Evolutionary conservation across 2,797 vertebrate species (phyloP), one percentile per base, ranked within the genome.

Genomic region (Lophura swinhoii): DNA sequence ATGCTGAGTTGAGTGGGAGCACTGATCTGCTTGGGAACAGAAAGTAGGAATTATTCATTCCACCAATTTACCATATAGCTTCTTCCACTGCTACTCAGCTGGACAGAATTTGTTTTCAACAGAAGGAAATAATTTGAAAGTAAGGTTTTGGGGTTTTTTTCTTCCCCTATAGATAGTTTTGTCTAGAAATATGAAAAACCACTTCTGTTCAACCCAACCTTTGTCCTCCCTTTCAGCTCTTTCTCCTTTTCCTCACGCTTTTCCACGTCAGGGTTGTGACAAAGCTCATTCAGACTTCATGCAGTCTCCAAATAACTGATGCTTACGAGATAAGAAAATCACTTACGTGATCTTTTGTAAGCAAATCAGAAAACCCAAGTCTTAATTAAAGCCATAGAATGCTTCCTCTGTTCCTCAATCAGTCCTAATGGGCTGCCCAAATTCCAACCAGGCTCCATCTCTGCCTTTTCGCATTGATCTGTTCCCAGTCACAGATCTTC

Each of bases 281-380:
- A 82, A 81, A 92, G 75, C 35, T 82, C 43, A 72, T 82, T 87
- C 35, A 87, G 35, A 43, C 39, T 84, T 87, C 46, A 72, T 10
- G 24, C 8, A 76, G 53, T 26, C 59, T 87, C 51, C 84, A 90
- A 87, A 68, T 72, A 84, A 80, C 49, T 53, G 79, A 72, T 41
- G 26, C 4, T 83, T 26, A 67, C 43, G 31, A 87, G 63, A 67
- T 84, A 90, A 81, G n/a, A 48, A 75, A 77, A 82, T 79, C 0
- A 69, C 72, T 92, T 62, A 85, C 90, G 17, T 53, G 87, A 12
- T 74, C 81, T 43, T 91, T 86, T 80, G 35, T 46, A 75, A 49
- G 66, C 74, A 2, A 93, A 86, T 88, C 81, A 87, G 62, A 89
- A 91, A 64, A 87, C 8, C 22, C 35, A 80, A 75, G 23, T 78